Percentiles rank a stretch among this genome's conserved stretches.
These are phyloP conservation scores for Zygogramma bicolorata DNA, from an alignment of 2,888 invertebrate species.

Conservation along the genomic window DNA sequence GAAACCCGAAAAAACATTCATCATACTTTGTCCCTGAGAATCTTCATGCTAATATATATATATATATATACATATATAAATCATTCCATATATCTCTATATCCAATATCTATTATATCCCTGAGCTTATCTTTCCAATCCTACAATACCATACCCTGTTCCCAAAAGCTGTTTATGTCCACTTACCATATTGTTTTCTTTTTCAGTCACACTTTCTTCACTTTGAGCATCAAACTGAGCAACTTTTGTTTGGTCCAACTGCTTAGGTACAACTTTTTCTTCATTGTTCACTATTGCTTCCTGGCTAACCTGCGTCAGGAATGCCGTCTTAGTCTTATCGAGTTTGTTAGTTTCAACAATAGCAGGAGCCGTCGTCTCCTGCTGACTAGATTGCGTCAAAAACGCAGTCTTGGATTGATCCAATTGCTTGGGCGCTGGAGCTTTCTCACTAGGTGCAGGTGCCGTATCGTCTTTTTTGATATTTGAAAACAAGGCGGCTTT, in stretches of 20 bases:
- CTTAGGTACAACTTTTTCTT: slow-evolving; percentile 47
- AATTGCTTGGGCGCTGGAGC: slow-evolving; percentile 55
- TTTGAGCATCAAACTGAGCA: slow-evolving; percentile 54
- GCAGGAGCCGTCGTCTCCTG: slow-evolving; percentile 13
- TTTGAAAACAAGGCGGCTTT: slow-evolving; percentile 59
- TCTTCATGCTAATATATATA: too few species aligned
- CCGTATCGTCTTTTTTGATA: slow-evolving; percentile 43
- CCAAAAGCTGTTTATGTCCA: background rate
- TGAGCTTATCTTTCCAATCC: too few species aligned
- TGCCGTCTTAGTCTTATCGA: slow-evolving; percentile 47
- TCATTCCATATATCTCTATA: too few species aligned
- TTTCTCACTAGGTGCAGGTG: slow-evolving; percentile 48
- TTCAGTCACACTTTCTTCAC: slow-evolving; percentile 36
- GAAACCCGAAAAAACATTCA: too few species aligned
- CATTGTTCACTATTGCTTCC: slow-evolving; percentile 15
- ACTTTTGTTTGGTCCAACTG: slow-evolving; percentile 58
- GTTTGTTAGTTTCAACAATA: slow-evolving; percentile 26
- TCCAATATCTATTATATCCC: too few species aligned
- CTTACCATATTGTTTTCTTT: slow-evolving; percentile 34
- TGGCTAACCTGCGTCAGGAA: slow-evolving; percentile 40
- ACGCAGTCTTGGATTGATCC: slow-evolving; percentile 61
- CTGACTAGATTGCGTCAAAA: slow-evolving; percentile 40
- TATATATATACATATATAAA: too few species aligned
- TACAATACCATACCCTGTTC: too few species aligned
- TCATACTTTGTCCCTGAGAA: too few species aligned